These are phyloP conservation scores for Hemiscyllium ocellatum DNA, from an alignment of 2,113 vertebrate species.

Conservation along the genomic window DNA sequence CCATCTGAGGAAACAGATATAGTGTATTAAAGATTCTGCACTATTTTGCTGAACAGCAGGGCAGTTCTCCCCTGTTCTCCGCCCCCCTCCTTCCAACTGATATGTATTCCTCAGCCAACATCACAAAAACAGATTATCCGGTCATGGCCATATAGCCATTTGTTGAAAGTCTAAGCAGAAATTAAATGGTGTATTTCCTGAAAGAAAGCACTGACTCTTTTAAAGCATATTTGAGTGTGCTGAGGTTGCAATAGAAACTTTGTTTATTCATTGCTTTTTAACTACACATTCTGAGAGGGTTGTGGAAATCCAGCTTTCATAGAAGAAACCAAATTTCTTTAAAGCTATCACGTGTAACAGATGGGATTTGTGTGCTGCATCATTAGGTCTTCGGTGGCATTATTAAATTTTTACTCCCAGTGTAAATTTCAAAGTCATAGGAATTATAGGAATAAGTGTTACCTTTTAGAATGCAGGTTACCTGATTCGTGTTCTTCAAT, in stretches of 20 bases:
- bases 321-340: background rate
- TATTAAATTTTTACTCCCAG: background rate
- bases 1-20: too few relatives aligned
- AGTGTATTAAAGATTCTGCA: background rate
- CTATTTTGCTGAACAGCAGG: background rate
- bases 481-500: background rate
- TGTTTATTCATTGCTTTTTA: background rate
- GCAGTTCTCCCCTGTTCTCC: background rate
- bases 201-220: background rate
- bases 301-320: background rate
- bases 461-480: background rate
- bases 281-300: background rate
- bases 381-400: background rate
- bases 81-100: background rate
- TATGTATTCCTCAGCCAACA: background rate
- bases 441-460: background rate
- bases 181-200: background rate
- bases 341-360: background rate
- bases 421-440: background rate
- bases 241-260: background rate
- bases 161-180: background rate
- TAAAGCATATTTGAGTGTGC: background rate
- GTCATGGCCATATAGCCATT: background rate
- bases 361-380: background rate
- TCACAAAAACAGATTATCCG: background rate